Percentiles rank a stretch among this genome's conserved stretches.
These are phyloP conservation scores for Apis florea DNA, from an alignment of 1,140 invertebrate species.

Conservation along the genomic window DNA sequence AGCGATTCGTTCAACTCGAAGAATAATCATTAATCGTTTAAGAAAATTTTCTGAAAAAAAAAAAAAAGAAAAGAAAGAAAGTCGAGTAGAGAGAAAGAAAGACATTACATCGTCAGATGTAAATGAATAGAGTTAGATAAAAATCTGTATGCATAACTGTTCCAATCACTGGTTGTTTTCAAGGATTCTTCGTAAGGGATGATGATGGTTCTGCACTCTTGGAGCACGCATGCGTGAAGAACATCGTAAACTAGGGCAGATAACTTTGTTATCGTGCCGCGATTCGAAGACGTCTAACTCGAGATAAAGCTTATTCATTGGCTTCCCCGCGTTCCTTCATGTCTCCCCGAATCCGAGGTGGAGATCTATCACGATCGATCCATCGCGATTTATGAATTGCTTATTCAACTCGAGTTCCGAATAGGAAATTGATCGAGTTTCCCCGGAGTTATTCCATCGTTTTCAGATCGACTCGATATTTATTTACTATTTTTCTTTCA, in stretches of 20 bases:
- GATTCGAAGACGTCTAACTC: slow-evolving; percentile 8
- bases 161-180: slow-evolving; percentile 1
- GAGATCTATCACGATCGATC: background rate
- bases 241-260: slow-evolving; percentile 36
- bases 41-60: no score
- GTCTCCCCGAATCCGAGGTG: background rate
- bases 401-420: background rate
- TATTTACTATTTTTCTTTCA: background rate
- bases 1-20: background rate
- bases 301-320: slow-evolving; percentile 23
- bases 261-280: slow-evolving; percentile 36
- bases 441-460: background rate
- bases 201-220: background rate
- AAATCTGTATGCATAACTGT: background rate
- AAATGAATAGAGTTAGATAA: background rate
- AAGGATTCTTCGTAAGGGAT: background rate
- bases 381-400: slow-evolving; percentile 19
- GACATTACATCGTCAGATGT: background rate
- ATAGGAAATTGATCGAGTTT: background rate
- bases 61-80: no score
- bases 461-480: background rate
- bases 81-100: background rate
- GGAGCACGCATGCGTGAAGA: slow-evolving; percentile 21
- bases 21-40: no score
- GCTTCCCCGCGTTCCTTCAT: background rate